Evolutionary conservation across 2,888 invertebrate genomes (phyloP).

Genomic region (Steinernema carpocapsae): DNA sequence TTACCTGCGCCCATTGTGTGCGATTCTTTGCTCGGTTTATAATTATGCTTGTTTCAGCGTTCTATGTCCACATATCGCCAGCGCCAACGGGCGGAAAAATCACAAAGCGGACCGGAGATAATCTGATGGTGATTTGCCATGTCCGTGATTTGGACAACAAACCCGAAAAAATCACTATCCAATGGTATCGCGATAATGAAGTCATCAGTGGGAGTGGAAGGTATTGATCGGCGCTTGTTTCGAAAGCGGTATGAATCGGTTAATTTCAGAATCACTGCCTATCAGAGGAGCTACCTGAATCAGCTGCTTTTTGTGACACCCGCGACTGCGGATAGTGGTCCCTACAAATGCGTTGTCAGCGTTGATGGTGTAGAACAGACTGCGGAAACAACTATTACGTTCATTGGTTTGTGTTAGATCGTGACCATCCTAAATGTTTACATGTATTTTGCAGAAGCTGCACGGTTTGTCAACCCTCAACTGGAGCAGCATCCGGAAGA

Average conservation of each 20-base stretch:
- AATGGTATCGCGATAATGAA: not conserved
- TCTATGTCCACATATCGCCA: slow-evolving; percentile 29
- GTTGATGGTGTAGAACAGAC: not conserved
- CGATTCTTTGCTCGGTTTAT: not conserved
- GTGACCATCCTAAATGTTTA: not conserved
- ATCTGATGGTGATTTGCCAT: slow-evolving; percentile 25
- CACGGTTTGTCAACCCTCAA: slow-evolving; percentile 52
- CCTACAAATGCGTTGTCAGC: slow-evolving; percentile 34
- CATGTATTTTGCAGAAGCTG: slow-evolving; percentile 50
- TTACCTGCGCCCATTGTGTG: slow-evolving; percentile 20
- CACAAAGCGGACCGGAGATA: slow-evolving; percentile 9
- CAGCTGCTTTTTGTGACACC: slow-evolving; percentile 30
- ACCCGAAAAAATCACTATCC: not conserved
- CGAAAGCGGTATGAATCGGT: not conserved
- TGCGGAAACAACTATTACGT: not conserved
- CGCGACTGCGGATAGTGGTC: slow-evolving; percentile 26
- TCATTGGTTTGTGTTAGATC: not conserved
- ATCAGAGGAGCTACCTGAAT: not conserved
- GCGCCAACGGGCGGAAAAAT: slow-evolving; percentile 6
- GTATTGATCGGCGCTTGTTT: not conserved
- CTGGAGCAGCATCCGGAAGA: slow-evolving; percentile 58
- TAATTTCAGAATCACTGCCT: slow-evolving; percentile 15
- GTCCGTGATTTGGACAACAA: slow-evolving; percentile 10
- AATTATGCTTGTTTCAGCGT: slow-evolving; percentile 19
- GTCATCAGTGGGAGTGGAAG: not conserved